Evolutionary conservation across 2,113 vertebrate genomes (phyloP), one percentile per base, ranked within the genome.

Genomic region (Pterocles burchelli): DNA sequence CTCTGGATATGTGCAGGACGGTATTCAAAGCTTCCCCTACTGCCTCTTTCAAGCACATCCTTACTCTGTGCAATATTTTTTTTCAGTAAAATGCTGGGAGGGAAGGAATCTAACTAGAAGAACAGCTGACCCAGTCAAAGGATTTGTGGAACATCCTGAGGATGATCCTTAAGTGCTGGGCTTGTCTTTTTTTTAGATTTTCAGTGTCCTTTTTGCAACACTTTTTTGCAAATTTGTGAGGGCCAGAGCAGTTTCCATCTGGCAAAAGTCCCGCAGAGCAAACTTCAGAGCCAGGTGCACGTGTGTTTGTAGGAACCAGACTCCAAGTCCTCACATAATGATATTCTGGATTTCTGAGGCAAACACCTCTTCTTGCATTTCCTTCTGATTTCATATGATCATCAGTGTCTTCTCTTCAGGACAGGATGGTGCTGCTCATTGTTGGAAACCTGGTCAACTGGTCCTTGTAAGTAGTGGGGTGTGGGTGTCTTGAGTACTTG

Each of bases 361-460:
- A 51, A 29, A 85, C 21, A 45, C 41, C 46, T 88, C 28, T 46
- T n/a, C 57, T 49, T 82, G 19, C 17, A 18, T 79, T 68, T 45
- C 26, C 14, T 71, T 48, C 36, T 66, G 16, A 26, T 92, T 84
- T 52, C 11, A 6, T 58, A 6, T 34, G 28, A 14, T 58, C 33
- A 31, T 67, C 2, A 6, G 49, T 94, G 80, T 94, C 73, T 93
- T 79, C 89, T 96, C 88, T 85, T 36, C 91, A 98, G 98, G 98
- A 98, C 95, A 98, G 98, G 94, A 98, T 98, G 98, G 97, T 98
- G 89, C 89, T 98, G 85, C 98, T 98, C 13, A 85, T 98, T 48
- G 85, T 97, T 89, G 98, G 98, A 46, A 98, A 98, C 73, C 90
- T 98, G 74, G 97, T 98, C 78, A 98, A 98, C 96, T 98, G 98